phyloP scores from a whole-genome alignment of 2,113 vertebrate genomes.

The Urocolius indicus region DNA sequence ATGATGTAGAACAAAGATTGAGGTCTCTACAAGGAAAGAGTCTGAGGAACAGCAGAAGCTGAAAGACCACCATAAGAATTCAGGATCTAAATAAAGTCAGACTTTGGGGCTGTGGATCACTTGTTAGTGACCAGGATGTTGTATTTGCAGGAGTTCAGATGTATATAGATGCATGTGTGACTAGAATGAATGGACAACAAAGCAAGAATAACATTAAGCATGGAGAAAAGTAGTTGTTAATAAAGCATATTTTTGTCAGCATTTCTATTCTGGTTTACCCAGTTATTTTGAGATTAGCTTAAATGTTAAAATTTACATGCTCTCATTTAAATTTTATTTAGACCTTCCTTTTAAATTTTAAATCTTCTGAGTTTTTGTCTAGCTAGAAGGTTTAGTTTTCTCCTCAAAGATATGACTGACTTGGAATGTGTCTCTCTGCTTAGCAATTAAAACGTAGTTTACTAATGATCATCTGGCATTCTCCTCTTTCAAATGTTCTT shows the following conservation, averaged over 20 bases:
- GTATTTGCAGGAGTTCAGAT: neutral
- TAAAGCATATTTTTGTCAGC: neutral
- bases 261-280: neutral
- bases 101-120: fast-evolving
- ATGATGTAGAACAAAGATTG: neutral
- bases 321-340: neutral
- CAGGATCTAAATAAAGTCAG: neutral
- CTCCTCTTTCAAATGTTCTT: neutral
- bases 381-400: neutral
- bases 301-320: neutral
- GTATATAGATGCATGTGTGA: neutral
- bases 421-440: neutral
- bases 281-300: neutral
- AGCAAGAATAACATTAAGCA: neutral
- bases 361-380: neutral
- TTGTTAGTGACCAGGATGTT: neutral
- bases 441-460: neutral
- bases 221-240: neutral
- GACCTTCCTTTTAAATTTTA: neutral
- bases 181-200: neutral
- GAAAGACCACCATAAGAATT: neutral
- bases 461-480: neutral
- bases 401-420: neutral
- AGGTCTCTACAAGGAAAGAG: neutral
- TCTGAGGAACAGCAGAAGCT: neutral